phyloP scores from a whole-genome alignment of 2,113 vertebrate genomes.

The Mobula birostris region DNA sequence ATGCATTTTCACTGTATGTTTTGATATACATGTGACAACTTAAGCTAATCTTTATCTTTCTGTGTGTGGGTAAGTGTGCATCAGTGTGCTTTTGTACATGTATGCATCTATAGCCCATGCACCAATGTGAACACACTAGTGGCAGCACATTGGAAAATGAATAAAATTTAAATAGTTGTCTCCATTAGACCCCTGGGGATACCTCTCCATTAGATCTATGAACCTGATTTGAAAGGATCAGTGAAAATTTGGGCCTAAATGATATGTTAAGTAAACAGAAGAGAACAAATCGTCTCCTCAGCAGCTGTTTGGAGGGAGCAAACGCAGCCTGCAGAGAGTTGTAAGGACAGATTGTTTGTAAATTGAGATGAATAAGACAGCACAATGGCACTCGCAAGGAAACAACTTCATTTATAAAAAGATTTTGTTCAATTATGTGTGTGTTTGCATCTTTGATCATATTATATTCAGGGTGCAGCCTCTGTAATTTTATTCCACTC shows the following conservation, averaged over 20 bases:
- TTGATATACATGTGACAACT: too few species aligned
- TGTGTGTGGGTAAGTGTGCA: background rate
- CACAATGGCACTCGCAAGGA: background rate
- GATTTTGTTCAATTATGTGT: slow-evolving; percentile 27
- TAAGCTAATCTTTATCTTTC: too few species aligned
- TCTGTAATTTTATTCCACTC: slow-evolving; percentile 3
- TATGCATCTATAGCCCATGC: background rate
- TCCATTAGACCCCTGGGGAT: background rate
- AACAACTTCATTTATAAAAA: slow-evolving; percentile 35
- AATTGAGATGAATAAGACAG: slow-evolving; percentile 34
- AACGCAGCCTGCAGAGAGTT: background rate
- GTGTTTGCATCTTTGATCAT: slow-evolving; percentile 26
- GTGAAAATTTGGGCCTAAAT: slow-evolving; percentile 2
- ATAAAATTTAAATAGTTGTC: background rate
- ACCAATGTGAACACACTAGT: background rate
- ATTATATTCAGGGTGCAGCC: slow-evolving; percentile 15
- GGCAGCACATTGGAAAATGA: background rate
- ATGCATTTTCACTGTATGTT: too few species aligned
- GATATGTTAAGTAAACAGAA: slow-evolving; percentile 28
- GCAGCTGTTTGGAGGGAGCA: slow-evolving; percentile 1
- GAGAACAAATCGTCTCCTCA: background rate
- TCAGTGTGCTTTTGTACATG: background rate
- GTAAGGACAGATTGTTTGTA: slow-evolving; percentile 22
- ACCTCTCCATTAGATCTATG: background rate
- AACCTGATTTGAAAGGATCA: slow-evolving; percentile 24